Percentiles rank a stretch among this genome's conserved stretches.
Conservation (phyloP, 2,113 vertebrate genomes). For the Limanda limanda region DNA sequence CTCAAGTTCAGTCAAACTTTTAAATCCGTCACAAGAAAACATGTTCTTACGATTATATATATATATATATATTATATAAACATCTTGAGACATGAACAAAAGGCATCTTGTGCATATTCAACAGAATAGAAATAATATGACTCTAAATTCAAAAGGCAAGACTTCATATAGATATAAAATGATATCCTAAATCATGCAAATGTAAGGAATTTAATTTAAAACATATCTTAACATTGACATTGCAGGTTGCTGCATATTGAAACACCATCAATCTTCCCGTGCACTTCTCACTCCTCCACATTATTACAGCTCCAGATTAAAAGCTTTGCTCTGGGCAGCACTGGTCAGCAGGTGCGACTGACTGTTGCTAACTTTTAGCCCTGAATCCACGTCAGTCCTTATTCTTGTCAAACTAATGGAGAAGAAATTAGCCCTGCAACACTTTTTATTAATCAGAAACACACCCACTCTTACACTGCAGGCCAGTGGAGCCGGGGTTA, state of each 20-base stretch:
- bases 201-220: too few relatives aligned
- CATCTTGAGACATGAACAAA: too few relatives aligned
- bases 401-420: neutral
- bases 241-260: neutral
- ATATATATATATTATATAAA: too few relatives aligned
- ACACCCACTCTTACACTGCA: neutral
- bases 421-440: neutral
- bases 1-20: too few relatives aligned
- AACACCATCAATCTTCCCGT: neutral
- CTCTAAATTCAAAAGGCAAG: too few relatives aligned
- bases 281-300: neutral
- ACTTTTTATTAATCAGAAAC: neutral
- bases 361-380: neutral
- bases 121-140: too few relatives aligned
- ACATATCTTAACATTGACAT: too few relatives aligned
- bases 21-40: too few relatives aligned
- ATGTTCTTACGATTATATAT: too few relatives aligned
- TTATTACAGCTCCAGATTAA: neutral
- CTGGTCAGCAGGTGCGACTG: neutral
- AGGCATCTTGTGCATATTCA: too few relatives aligned
- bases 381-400: neutral
- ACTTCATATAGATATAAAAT: too few relatives aligned
- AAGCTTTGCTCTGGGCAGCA: neutral
- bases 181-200: too few relatives aligned
- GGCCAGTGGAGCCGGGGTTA: neutral